phyloP scores from a whole-genome alignment of 2,113 vertebrate genomes.

The Puma concolor region DNA sequence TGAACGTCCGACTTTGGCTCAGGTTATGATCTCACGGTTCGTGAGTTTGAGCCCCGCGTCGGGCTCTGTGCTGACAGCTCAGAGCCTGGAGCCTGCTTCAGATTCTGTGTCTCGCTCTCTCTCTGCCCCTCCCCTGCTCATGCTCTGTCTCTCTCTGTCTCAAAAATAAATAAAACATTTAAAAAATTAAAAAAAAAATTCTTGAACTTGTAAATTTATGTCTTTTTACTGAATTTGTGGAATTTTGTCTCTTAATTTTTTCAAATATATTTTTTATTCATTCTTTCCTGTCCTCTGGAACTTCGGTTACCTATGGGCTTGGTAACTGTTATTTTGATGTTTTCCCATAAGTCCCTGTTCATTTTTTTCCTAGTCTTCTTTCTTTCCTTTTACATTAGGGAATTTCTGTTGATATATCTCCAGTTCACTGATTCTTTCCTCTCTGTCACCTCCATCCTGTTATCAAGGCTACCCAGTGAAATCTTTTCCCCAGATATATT shows the following conservation, averaged over 20 bases:
- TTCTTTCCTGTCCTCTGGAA: neutral
- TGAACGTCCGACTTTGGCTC: too few relatives aligned
- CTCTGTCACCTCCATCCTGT: neutral
- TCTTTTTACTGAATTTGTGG: neutral
- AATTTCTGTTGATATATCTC: neutral
- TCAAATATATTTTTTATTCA: neutral
- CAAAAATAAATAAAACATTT: too few relatives aligned
- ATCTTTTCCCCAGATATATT: neutral
- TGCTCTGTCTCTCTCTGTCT: too few relatives aligned
- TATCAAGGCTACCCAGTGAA: neutral
- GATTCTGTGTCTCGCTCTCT: too few relatives aligned
- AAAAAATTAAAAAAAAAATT: neutral
- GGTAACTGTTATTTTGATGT: neutral
- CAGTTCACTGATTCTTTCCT: neutral
- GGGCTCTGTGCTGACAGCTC: too few relatives aligned
- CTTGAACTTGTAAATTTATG: conserved; percentile 39
- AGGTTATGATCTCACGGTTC: too few relatives aligned
- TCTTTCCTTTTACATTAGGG: conserved; percentile 27
- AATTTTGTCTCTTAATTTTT: conserved; percentile 28
- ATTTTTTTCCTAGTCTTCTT: neutral
- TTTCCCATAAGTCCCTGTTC: neutral
- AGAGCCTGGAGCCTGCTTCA: too few relatives aligned
- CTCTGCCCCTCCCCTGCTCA: too few relatives aligned
- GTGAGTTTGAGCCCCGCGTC: too few relatives aligned
- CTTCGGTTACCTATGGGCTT: neutral